Evolutionary conservation across 2,113 vertebrate species (phyloP), one percentile per base, ranked within the genome.

Genomic region (Rhabdornis inornatus): DNA sequence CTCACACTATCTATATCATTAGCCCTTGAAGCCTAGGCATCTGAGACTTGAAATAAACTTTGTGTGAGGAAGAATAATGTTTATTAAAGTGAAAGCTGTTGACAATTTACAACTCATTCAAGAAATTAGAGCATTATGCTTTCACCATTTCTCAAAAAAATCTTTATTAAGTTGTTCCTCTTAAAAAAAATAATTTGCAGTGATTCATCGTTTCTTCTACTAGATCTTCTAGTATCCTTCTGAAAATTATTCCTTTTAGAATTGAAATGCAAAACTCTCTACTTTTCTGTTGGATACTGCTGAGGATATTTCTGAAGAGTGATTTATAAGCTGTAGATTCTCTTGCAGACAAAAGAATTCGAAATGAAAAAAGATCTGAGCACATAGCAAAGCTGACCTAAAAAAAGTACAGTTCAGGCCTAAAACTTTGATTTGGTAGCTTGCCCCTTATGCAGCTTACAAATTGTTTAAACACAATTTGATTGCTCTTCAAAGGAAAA

Each of bases 231-330:
- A 69, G 71, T 42, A 74, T n/a, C 69, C 9, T 72, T 93, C 96
- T 91, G 66, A 82, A 96, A 97, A 86, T 64, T 19, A n/a, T 86
- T 75, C 64, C 37, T 59, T 95, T 96, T 74, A 86, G 92, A 72
- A 64, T 40, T 94, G 60, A 91, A 66, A 89, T 37, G 53, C 28
- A 77, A 89, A 93, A n/a, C n/a, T 89, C 65, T 30, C 49, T 78
- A 28, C 30, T 59, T 50, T 95, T 75, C 87, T 93, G 31, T 89
- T 64, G 80, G 42, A 55, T 77, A 78, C 40, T 78, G 9, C 45
- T 42, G 76, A 75, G 42, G 68, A 42, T 83, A 59, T 92, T 94
- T 91, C 77, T 80, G 68, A 83, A 93, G 40, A 78, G 33, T 72
- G 60, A 95, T 93, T 95, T 95, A 71, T 82, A 72, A 77, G 25